Evolutionary conservation across 2,888 invertebrate species (phyloP).

Genomic region (Sphaeridia pumilis): DNA sequence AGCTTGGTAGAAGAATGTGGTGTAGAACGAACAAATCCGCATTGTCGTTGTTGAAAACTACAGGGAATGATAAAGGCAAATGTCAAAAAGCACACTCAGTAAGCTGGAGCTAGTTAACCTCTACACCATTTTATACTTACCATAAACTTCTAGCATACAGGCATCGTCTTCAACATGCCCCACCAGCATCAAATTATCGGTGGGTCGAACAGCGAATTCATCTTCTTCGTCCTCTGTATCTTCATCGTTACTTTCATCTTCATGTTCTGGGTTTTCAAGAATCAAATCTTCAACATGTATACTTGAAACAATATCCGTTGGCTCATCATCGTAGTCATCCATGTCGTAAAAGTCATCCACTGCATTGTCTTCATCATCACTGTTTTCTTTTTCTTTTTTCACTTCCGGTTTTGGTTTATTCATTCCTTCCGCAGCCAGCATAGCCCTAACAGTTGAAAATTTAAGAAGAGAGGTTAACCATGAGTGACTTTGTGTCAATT

Average conservation of each 20-base stretch:
- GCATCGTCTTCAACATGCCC: conserved; percentile 79
- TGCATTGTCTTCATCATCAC: conserved; percentile 62
- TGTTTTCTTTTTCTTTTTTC: conserved; percentile 41
- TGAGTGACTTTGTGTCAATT: conserved; percentile 26
- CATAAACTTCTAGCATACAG: conserved; percentile 75
- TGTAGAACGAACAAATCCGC: conserved; percentile 88
- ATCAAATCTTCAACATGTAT: conserved; percentile 38
- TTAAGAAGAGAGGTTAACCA: not conserved
- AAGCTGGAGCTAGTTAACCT: not conserved
- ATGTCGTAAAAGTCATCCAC: conserved; percentile 42
- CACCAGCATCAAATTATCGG: conserved; percentile 77
- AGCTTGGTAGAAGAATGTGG: conserved; percentile 75
- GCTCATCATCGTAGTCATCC: conserved; percentile 42
- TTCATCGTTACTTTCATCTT: conserved; percentile 40
- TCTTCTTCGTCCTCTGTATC: conserved; percentile 60
- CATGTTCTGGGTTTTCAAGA: conserved; percentile 33
- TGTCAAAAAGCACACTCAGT: not conserved
- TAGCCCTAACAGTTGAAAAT: not conserved
- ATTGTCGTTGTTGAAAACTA: conserved; percentile 81
- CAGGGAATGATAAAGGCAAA: conserved; percentile 36
- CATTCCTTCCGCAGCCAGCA: not conserved
- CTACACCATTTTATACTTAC: conserved; percentile 43
- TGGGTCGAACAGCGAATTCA: conserved; percentile 74
- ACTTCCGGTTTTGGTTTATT: conserved; percentile 12
- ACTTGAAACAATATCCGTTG: conserved; percentile 39